A percentile compares a stretch with the other conserved stretches of the same genome.
Evolutionary conservation across 2,888 invertebrate genomes (phyloP).

Genomic region (Caenorhabditis afra): DNA sequence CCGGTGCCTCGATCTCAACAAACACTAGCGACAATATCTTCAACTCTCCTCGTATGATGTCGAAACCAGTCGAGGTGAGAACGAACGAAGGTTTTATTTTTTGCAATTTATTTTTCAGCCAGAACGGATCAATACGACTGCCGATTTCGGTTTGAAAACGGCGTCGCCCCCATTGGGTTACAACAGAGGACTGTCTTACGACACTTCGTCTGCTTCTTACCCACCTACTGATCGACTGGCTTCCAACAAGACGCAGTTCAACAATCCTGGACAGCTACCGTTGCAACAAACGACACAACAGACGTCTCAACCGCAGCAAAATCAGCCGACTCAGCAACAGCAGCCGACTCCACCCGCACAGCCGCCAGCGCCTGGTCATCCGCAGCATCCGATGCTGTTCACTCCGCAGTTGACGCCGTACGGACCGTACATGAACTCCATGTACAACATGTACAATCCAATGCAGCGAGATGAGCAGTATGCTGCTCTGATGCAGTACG

Average conservation of each 20-base stretch:
- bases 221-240: constrained; percentile 51
- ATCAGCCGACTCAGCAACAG: constrained; percentile 43
- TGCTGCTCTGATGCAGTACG: constrained; percentile 67
- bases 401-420: constrained; percentile 59
- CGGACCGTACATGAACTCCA: constrained; percentile 50
- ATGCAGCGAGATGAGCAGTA: constrained; percentile 67
- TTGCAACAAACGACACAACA: constrained; percentile 47
- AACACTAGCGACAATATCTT: constrained; percentile 51
- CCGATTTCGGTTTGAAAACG: constrained; percentile 56
- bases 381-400: constrained; percentile 62
- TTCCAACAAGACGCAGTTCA: constrained; percentile 44
- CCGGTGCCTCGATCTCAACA: constrained; percentile 55
- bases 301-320: constrained; percentile 42
- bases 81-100: neutral
- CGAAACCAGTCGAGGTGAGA: constrained; percentile 53
- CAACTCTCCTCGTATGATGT: constrained; percentile 45
- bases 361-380: constrained; percentile 53
- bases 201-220: constrained; percentile 53
- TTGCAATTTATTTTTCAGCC: constrained; percentile 37
- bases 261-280: constrained; percentile 43
- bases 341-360: constrained; percentile 51
- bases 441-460: constrained; percentile 68
- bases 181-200: constrained; percentile 56
- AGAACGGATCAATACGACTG: constrained; percentile 48
- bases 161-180: constrained; percentile 46